These are phyloP conservation scores for Aspiorhynchus laticeps DNA, from an alignment of 2,113 vertebrate genomes.

Conservation along the genomic window DNA sequence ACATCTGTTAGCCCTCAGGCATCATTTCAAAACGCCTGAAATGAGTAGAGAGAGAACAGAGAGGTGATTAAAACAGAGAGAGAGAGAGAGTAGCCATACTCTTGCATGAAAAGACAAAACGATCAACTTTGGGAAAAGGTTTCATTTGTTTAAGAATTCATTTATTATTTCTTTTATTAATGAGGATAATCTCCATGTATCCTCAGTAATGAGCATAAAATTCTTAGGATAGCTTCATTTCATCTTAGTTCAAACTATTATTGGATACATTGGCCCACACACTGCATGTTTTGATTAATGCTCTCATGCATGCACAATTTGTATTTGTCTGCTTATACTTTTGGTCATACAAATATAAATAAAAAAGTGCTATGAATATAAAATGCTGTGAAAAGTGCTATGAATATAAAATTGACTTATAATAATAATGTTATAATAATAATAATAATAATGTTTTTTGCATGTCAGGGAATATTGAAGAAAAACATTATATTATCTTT, in stretches of 20 bases:
- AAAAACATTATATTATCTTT: no score
- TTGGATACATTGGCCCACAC: background rate
- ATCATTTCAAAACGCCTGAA: slow-evolving; percentile 68
- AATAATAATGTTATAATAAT: no score
- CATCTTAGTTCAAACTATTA: background rate
- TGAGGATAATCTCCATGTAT: background rate
- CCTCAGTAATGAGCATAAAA: background rate
- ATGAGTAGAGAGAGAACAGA: slow-evolving; percentile 32
- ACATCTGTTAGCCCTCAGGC: slow-evolving; percentile 76
- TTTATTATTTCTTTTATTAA: background rate
- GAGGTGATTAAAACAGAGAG: slow-evolving; percentile 26
- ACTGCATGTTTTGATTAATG: background rate
- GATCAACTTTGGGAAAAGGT: background rate
- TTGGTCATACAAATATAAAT: background rate
- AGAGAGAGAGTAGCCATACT: slow-evolving; percentile 8
- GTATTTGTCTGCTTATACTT: background rate
- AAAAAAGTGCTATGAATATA: no score
- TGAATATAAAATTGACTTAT: no score
- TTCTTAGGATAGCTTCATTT: background rate
- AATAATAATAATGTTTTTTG: no score
- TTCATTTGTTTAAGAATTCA: background rate
- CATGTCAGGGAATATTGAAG: no score
- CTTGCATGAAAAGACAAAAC: background rate
- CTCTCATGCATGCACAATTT: background rate
- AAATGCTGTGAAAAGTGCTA: no score